phyloP scores from a whole-genome alignment of 2,113 vertebrate species.

The Pseudolaguvia tuberculata region DNA sequence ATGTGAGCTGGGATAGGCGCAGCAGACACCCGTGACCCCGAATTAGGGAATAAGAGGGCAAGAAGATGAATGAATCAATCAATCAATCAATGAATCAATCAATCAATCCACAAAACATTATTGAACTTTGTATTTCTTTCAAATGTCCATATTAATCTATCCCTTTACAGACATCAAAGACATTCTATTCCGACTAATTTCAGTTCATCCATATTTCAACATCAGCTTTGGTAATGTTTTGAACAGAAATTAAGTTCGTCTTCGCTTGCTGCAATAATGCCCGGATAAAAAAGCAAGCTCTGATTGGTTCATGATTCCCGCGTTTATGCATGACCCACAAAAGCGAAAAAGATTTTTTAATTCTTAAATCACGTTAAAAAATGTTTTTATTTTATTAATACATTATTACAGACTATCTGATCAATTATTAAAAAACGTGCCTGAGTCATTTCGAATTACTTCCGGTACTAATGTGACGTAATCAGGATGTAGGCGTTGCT shows the following conservation, averaged over 20 bases:
- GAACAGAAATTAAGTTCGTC: too few relatives aligned
- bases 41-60: too few relatives aligned
- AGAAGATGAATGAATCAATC: too few relatives aligned
- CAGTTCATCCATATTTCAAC: not conserved
- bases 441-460: not conserved
- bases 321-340: not conserved
- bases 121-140: not conserved
- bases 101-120: too few relatives aligned
- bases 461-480: constrained; percentile 5
- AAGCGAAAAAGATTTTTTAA: not conserved
- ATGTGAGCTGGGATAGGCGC: too few relatives aligned
- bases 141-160: not conserved
- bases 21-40: too few relatives aligned
- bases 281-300: not conserved
- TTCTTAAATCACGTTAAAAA: not conserved
- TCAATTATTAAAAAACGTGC: not conserved
- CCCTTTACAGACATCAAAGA: not conserved
- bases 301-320: constrained; percentile 7
- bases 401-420: not conserved
- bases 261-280: not conserved
- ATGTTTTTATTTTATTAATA: not conserved
- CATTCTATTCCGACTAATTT: too few relatives aligned
- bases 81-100: too few relatives aligned
- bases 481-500: constrained; percentile 6
- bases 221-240: not conserved